Conservation (phyloP, 1,140 invertebrate genomes). For the Pseudomyrmex pallidus region DNA sequence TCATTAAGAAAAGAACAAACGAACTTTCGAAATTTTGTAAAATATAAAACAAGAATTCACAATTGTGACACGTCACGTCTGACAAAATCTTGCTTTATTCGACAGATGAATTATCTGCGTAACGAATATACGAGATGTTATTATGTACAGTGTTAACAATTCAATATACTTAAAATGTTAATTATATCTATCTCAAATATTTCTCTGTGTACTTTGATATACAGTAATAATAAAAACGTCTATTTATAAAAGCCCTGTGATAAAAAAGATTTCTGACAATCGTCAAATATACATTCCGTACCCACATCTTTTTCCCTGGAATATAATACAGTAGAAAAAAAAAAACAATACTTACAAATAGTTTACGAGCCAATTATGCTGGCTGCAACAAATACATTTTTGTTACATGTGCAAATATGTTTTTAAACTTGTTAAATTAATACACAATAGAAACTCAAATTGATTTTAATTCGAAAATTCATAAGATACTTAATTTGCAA, state of each 20-base stretch:
- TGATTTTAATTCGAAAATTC: no score
- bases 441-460: no score
- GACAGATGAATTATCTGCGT: background rate
- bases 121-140: background rate
- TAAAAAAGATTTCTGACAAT: slow-evolving; percentile 47
- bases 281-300: slow-evolving; percentile 30
- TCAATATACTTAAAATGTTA: slow-evolving; percentile 13
- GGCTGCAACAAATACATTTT: no score
- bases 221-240: background rate
- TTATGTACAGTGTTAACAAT: slow-evolving; percentile 43
- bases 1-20: no score
- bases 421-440: no score
- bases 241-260: slow-evolving; percentile 19
- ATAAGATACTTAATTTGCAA: no score
- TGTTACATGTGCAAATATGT: no score
- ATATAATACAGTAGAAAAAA: slow-evolving; percentile 5
- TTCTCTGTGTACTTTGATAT: slow-evolving; percentile 10
- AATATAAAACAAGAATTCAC: no score
- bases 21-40: no score
- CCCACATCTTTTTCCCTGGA: slow-evolving; percentile 15
- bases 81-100: background rate
- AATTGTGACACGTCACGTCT: background rate
- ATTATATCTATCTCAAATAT: slow-evolving; percentile 16
- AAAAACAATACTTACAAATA: background rate
- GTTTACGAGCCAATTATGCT: no score